Evolutionary conservation across 2,797 vertebrate species (phyloP).

Genomic region (Petrocephalus sullivani): DNA sequence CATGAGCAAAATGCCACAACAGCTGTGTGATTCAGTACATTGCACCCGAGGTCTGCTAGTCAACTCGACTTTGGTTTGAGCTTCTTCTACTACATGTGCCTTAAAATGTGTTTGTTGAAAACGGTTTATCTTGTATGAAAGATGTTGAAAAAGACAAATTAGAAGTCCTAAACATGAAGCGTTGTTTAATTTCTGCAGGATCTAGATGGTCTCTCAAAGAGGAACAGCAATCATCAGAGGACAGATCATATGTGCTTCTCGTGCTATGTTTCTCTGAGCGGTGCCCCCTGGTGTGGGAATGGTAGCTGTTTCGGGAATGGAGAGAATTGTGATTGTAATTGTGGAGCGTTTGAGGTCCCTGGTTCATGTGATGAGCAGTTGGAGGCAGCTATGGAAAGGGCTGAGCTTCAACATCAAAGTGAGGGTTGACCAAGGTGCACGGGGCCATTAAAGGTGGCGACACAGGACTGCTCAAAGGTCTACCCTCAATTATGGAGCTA

Average conservation of each 20-base stretch:
- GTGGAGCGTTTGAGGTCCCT: neutral
- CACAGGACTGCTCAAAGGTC: slow-evolving; percentile 49
- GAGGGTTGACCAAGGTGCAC: slow-evolving; percentile 49
- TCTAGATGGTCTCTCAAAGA: neutral
- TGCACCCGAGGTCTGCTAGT: neutral
- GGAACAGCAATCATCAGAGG: neutral
- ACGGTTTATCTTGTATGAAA: neutral
- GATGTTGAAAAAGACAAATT: neutral
- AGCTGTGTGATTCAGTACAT: neutral
- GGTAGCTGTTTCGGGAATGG: neutral
- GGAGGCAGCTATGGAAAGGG: neutral
- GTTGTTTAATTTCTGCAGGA: neutral
- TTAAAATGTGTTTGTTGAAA: neutral
- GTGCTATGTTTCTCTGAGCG: neutral
- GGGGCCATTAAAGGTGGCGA: slow-evolving; percentile 59
- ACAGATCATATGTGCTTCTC: neutral
- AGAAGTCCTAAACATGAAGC: neutral
- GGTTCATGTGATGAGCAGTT: neutral
- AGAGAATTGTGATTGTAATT: neutral
- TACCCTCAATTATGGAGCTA: slow-evolving; percentile 57
- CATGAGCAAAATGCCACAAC: slow-evolving; percentile 11
- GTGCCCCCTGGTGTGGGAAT: neutral
- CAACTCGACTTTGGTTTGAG: neutral
- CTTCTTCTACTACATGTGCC: neutral
- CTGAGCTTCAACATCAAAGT: slow-evolving; percentile 53